Evolutionary conservation across 2,113 vertebrate species (phyloP), one percentile per base, ranked within the genome.

Genomic region (Lepisosteus osseus): DNA sequence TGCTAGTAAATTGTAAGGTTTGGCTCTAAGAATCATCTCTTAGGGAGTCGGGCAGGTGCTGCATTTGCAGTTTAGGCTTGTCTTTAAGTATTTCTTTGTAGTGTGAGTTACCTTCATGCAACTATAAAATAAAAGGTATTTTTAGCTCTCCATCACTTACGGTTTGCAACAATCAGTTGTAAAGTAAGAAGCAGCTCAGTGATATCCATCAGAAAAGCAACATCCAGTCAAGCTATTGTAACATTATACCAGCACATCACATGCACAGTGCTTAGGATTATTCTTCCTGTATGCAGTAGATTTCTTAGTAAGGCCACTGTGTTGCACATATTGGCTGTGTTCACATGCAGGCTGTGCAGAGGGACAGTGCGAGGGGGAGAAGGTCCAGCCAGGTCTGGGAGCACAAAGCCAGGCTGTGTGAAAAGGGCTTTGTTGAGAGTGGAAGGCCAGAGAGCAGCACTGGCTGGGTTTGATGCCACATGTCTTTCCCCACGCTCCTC

Each of bases 1-100:
- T 81, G 76, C 70, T 72, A 70, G 73, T 79, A 73, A 75, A 79
- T 81, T 79, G 80, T 81, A 79, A 81, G 66, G 70, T 71, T 66
- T 54, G 73, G 64, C 66, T 69, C 73, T 78, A 69, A 72, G 61
- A 65, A 77, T 73, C 73, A 75, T 74, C 73, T 70, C 1, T 61
- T n/a, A n/a, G 44, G 73, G 55, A 44, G 29, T 29, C 29, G 29
- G 47, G 54, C 68, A 63, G 61, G 67, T 70, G 76, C 74, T 29
- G 41, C 8, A 12, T 68, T 62, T 54, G 51, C n/a, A 62, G 7
- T 63, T 63, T 8, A 63, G 61, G 6, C 61, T 11, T 63, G 29
- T 41, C 61, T 7, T 12, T 3, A 63, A 63, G 6, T 63, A 63
- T 63, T 63, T 41, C 5, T 40, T 63, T 63, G 40, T 63, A 6